A percentile compares a stretch with the other conserved stretches of the same genome.
Conservation (phyloP, 2,113 vertebrate genomes). For the Agapornis roseicollis region DNA sequence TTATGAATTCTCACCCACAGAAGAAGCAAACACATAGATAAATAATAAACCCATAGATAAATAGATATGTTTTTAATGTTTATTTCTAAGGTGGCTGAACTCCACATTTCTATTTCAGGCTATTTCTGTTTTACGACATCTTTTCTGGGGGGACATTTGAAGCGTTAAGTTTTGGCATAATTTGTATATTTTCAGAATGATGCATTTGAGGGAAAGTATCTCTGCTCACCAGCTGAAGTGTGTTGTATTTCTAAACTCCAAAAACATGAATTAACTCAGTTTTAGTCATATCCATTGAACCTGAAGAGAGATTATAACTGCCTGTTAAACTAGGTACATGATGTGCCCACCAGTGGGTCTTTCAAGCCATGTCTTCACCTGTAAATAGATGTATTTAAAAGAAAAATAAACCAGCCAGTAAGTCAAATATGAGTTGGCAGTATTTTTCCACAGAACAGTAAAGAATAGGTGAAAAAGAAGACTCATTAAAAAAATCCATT, state of each 20-base stretch:
- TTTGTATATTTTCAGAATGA: background rate
- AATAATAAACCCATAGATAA: background rate
- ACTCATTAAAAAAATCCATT: background rate
- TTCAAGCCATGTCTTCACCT: background rate
- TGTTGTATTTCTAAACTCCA: background rate
- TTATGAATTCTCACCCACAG: background rate
- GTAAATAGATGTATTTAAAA: background rate
- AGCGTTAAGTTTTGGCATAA: background rate
- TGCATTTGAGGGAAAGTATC: background rate
- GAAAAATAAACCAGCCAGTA: background rate
- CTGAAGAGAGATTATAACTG: background rate
- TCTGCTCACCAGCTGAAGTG: background rate
- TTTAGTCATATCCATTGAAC: background rate
- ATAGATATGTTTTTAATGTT: background rate
- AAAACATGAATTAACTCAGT: background rate
- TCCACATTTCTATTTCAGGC: background rate
- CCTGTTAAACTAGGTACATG: background rate
- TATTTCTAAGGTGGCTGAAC: background rate
- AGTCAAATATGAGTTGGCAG: background rate
- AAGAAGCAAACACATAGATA: background rate
- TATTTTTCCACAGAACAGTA: background rate
- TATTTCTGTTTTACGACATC: background rate
- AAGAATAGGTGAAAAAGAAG: background rate
- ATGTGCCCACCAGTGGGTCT: background rate
- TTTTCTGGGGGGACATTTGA: background rate